phyloP scores from a whole-genome alignment of 1,140 invertebrate species.

The Sipha flava region DNA sequence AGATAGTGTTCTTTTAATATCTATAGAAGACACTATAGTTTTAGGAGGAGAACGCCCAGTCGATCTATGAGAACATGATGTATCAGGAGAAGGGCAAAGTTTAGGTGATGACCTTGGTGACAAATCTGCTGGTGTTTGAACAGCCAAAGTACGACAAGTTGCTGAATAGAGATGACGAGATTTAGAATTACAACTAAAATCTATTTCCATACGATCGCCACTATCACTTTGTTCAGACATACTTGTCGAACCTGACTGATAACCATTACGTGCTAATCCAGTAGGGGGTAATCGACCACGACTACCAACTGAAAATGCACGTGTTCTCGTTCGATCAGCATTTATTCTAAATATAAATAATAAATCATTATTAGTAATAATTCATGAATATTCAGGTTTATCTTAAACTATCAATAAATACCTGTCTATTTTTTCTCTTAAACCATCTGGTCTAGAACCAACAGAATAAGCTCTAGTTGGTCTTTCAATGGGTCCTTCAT shows the following conservation, averaged over 20 bases:
- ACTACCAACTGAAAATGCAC: slow-evolving; percentile 60
- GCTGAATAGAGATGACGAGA: slow-evolving; percentile 12
- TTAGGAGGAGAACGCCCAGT: slow-evolving; percentile 23
- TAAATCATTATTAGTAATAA: background rate
- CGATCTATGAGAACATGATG: background rate
- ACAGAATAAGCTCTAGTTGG: slow-evolving; percentile 76
- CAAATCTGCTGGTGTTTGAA: slow-evolving; percentile 36
- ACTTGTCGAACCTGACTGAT: slow-evolving; percentile 46
- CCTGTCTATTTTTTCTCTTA: slow-evolving; percentile 36
- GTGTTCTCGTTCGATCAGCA: slow-evolving; percentile 45
- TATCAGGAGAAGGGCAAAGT: slow-evolving; percentile 30
- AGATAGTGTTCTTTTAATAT: slow-evolving; percentile 16
- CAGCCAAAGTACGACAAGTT: background rate
- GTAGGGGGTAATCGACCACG: slow-evolving; percentile 17
- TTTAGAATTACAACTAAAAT: slow-evolving; percentile 50
- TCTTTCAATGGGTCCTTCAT: slow-evolving; percentile 49
- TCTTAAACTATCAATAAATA: background rate
- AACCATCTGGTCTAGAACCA: slow-evolving; percentile 61
- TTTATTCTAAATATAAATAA: slow-evolving; percentile 41
- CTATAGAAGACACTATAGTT: slow-evolving; percentile 7
- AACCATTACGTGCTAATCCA: slow-evolving; percentile 6
- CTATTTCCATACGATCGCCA: slow-evolving; percentile 71
- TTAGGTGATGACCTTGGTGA: slow-evolving; percentile 38
- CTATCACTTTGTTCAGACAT: slow-evolving; percentile 58
- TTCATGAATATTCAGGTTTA: background rate